These are phyloP conservation scores for Centruroides sculpturatus DNA, from an alignment of 1,140 invertebrate genomes.

Conservation along the genomic window DNA sequence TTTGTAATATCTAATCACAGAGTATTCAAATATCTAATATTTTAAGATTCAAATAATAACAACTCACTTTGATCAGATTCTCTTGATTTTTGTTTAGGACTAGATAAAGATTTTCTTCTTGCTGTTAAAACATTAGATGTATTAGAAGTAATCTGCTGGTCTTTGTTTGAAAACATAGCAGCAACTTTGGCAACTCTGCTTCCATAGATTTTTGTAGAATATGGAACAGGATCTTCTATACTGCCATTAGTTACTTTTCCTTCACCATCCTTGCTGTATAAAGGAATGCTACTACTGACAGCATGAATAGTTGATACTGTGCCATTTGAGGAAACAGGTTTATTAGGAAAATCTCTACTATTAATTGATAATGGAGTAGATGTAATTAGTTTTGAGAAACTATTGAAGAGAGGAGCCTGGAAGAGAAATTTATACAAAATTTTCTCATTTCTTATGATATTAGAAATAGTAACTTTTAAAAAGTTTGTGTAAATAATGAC, in stretches of 20 bases:
- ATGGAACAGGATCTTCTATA: background rate
- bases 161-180: conserved; percentile 4
- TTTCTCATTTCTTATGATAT: too few species aligned
- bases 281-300: background rate
- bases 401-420: too few species aligned
- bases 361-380: too few species aligned
- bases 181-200: conserved; percentile 2
- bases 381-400: too few species aligned
- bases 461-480: too few species aligned
- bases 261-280: background rate
- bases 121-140: background rate
- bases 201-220: background rate
- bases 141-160: background rate
- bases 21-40: conserved; percentile 1
- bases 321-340: background rate
- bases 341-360: background rate
- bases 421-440: too few species aligned
- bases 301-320: conserved; percentile 1
- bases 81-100: background rate
- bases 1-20: too few species aligned
- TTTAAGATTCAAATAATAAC: background rate
- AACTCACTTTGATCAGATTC: too few species aligned
- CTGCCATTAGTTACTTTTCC: background rate
- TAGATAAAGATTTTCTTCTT: background rate
- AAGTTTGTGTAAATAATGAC: too few species aligned